Evolutionary conservation across 2,797 vertebrate genomes (phyloP), one percentile per base, ranked within the genome.

Genomic region (Sarcoramphus papa): DNA sequence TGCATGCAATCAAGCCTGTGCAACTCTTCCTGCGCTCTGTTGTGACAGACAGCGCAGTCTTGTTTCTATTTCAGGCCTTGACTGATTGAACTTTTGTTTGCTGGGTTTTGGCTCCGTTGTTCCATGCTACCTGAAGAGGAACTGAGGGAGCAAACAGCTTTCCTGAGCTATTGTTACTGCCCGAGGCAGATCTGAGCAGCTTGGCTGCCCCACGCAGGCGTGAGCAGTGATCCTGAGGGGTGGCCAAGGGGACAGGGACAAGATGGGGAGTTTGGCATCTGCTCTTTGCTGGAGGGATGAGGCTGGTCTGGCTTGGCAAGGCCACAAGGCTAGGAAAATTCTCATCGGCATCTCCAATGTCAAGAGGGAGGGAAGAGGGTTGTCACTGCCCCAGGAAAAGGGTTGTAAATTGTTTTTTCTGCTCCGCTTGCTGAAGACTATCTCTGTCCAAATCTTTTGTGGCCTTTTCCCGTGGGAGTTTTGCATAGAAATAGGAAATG

Each of bases 161-260:
- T 96, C 92, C 91, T 85, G 92, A 62, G 31, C 78, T 83, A 78
- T 93, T 95, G 91, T 94, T 94, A 5, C 60, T 40, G 59, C 67
- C 35, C 3, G 31, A 54, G 16, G 18, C 78, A 80, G 56, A 28
- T 83, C 72, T 2, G 6, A 92, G 74, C 51, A 76, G 86, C 63
- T 79, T 25, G 41, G 18, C 47, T 0, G 0, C 25, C 45, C 57
- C 45, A 14, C 0, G 0, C 7, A 40, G 37, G 19, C 2, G 1
- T 43, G 33, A 87, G 30, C 65, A 47, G 70, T 2, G 13, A 56
- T 54, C 19, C 63, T 69, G 67, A 43, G 63, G 30, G 37, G 14
- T 54, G 77, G 63, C 56, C 51, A 59, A 35, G 63, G 91, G 84
- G 50, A 57, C 67, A 67, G 47, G 86, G 80, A 65, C 30, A 65